These are phyloP conservation scores for Carduelis carduelis DNA, from an alignment of 2,797 vertebrate species.

Conservation along the genomic window DNA sequence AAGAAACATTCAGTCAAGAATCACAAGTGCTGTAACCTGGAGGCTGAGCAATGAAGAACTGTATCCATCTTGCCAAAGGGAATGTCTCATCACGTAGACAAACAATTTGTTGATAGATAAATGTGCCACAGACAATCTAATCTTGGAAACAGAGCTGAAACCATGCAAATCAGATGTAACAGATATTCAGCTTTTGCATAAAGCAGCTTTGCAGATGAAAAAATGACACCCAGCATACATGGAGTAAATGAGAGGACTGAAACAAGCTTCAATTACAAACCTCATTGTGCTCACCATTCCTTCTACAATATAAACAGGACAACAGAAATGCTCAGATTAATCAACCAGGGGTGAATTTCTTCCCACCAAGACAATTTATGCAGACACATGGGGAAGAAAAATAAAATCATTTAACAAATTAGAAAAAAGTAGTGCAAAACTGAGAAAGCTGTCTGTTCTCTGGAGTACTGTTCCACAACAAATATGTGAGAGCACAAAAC, in stretches of 20 bases:
- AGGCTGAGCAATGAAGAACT: neutral
- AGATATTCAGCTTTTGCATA: neutral
- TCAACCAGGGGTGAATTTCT: neutral
- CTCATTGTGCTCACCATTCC: neutral
- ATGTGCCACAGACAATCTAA: neutral
- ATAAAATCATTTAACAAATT: neutral
- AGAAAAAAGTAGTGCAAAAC: neutral
- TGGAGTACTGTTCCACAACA: neutral
- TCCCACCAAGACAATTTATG: neutral
- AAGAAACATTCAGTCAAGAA: neutral
- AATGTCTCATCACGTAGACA: neutral
- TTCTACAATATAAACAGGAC: neutral
- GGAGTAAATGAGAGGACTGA: neutral
- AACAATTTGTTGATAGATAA: neutral
- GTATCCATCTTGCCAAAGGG: neutral
- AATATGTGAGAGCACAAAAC: neutral
- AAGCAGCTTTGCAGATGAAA: neutral
- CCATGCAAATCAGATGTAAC: neutral
- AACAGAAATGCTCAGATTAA: neutral
- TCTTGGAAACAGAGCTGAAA: neutral
- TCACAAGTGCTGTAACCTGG: neutral
- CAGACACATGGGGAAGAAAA: neutral
- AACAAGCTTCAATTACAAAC: neutral
- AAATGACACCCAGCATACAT: neutral
- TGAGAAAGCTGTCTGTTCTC: neutral